Conservation (phyloP, 2,113 vertebrate species). For the Petaurus breviceps region DNA sequence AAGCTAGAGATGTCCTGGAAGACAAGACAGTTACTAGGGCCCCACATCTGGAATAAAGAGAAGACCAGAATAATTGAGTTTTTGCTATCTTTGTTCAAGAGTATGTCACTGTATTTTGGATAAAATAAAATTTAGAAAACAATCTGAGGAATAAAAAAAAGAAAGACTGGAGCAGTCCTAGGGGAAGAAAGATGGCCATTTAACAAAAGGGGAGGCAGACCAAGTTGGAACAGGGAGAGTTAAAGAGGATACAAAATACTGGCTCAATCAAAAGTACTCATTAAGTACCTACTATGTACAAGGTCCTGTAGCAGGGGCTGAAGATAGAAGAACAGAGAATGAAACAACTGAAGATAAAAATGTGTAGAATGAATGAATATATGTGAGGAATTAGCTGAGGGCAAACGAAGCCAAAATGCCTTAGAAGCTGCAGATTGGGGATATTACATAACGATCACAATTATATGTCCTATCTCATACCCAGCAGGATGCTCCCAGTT, state of each 20-base stretch:
- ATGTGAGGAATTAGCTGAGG: not conserved
- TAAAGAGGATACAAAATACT: not conserved
- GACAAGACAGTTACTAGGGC: not conserved
- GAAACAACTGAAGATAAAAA: conserved; percentile 3
- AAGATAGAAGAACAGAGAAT: not conserved
- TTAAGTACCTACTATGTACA: not conserved
- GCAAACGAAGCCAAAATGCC: not conserved
- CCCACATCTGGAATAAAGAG: not conserved
- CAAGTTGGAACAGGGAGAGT: not conserved
- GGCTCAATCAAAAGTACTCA: not conserved
- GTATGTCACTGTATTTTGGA: not conserved
- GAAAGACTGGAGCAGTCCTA: conserved; percentile 1
- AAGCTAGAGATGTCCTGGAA: not conserved
- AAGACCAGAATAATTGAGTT: not conserved
- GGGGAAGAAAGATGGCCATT: not conserved
- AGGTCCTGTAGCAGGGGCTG: not conserved
- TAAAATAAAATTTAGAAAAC: conserved; percentile 48
- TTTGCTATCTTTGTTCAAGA: conserved; percentile 1
- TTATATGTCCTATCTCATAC: not conserved
- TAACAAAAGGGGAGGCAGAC: not conserved
- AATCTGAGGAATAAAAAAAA: conserved; percentile 22
- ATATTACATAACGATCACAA: not conserved
- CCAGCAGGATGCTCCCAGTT: not conserved
- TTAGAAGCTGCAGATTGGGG: not conserved
- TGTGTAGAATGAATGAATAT: not conserved